Evolutionary conservation across 2,888 invertebrate genomes (phyloP).

Genomic region (Temnothorax rugatulus): DNA sequence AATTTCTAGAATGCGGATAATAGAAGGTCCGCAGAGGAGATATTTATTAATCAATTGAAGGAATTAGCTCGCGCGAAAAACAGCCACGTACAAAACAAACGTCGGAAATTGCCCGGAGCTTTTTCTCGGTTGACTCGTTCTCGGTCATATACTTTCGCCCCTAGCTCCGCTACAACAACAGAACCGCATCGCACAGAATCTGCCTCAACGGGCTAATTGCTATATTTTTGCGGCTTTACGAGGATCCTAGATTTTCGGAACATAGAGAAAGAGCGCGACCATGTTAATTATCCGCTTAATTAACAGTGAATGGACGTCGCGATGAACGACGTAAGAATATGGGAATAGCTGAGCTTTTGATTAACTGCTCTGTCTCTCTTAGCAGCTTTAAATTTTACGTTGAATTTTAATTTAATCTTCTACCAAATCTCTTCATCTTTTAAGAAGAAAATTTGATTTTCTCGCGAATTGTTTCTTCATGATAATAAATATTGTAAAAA

Average conservation of each 20-base stretch:
- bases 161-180: not conserved
- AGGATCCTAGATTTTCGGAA: conserved; percentile 44
- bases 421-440: not conserved
- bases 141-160: conserved; percentile 33
- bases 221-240: conserved; percentile 42
- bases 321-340: conserved; percentile 24
- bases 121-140: conserved; percentile 43
- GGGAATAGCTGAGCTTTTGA: conserved; percentile 19
- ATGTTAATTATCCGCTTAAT: conserved; percentile 49
- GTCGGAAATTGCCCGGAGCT: conserved; percentile 34
- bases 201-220: conserved; percentile 36
- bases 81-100: conserved; percentile 49
- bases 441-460: not conserved
- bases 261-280: not conserved
- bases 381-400: not conserved
- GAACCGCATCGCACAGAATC: not conserved
- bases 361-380: conserved; percentile 31
- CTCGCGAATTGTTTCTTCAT: not conserved
- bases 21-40: not conserved
- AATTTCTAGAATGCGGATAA: conserved; percentile 19
- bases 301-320: conserved; percentile 29
- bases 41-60: conserved; percentile 55
- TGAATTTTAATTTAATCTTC: conserved; percentile 18
- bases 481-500: not conserved
- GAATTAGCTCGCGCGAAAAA: conserved; percentile 39